phyloP scores from a whole-genome alignment of 2,113 vertebrate genomes.

The Dunckerocampus dactyliophorus region DNA sequence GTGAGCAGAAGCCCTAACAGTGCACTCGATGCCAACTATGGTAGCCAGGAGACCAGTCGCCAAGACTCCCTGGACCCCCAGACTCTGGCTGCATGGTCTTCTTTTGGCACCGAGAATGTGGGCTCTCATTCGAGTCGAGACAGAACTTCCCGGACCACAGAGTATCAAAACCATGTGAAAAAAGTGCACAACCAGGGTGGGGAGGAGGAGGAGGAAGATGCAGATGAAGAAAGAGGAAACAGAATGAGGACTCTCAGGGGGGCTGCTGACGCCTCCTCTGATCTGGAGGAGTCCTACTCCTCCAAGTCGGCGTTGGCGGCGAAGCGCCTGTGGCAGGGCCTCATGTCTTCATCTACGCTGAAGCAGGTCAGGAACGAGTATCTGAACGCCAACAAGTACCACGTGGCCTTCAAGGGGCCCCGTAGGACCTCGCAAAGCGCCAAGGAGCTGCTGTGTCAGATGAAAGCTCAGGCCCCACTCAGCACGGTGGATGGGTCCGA shows the following conservation, averaged over 20 bases:
- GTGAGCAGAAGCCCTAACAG: constrained; percentile 45
- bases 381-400: constrained; percentile 86
- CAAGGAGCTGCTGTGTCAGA: constrained; percentile 81
- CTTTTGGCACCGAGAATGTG: constrained; percentile 66
- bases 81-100: constrained; percentile 71
- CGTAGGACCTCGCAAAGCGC: constrained; percentile 59
- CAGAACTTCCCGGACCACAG: constrained; percentile 35
- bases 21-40: constrained; percentile 45
- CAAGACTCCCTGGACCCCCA: constrained; percentile 64
- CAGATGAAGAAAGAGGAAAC: constrained; percentile 38
- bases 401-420: constrained; percentile 79
- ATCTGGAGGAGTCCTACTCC: constrained; percentile 78
- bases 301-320: constrained; percentile 84
- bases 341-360: constrained; percentile 85
- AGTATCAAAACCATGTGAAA: constrained; percentile 35
- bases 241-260: constrained; percentile 40
- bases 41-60: constrained; percentile 49
- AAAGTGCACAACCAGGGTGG: constrained; percentile 1
- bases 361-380: constrained; percentile 91
- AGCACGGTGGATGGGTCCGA: constrained; percentile 88
- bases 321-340: constrained; percentile 85
- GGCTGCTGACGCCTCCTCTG: constrained; percentile 46
- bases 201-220: constrained; percentile 41
- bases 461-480: constrained; percentile 77
- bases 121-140: constrained; percentile 63